Conservation (phyloP, 1,140 invertebrate genomes). For the Goniozus legneri region DNA sequence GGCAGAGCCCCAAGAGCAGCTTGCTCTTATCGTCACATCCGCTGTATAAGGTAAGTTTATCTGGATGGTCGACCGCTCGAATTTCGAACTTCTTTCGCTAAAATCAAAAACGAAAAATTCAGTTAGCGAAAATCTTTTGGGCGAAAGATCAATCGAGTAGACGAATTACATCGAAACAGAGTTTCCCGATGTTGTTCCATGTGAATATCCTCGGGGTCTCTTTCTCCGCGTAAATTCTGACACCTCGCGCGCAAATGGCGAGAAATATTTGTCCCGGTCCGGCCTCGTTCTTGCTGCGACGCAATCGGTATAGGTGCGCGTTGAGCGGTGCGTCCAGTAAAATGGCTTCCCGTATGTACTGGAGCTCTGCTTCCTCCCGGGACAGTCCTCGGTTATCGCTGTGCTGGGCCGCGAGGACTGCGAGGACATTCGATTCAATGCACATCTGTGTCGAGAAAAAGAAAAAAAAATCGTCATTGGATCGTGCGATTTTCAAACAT, state of each 20-base stretch:
- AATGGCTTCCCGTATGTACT: conserved; percentile 87
- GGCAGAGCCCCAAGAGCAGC: conserved; percentile 81
- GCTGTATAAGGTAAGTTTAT: conserved; percentile 86
- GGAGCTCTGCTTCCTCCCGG: conserved; percentile 73
- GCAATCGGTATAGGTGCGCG: conserved; percentile 85
- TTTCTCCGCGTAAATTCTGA: conserved; percentile 75
- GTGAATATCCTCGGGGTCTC: conserved; percentile 72
- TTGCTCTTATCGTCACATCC: conserved; percentile 89
- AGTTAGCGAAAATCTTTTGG: background rate
- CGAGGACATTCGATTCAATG: conserved; percentile 58
- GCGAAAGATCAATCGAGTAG: background rate
- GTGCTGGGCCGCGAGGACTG: conserved; percentile 61
- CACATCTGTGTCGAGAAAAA: conserved; percentile 46
- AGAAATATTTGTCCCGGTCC: conserved; percentile 72
- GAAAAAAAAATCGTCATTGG: conserved; percentile 5
- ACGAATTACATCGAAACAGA: conserved; percentile 80
- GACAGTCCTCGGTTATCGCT: conserved; percentile 73
- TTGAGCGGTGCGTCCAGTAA: conserved; percentile 83
- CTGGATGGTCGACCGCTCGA: conserved; percentile 71
- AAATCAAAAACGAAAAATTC: conserved; percentile 27
- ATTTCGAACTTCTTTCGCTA: conserved; percentile 95
- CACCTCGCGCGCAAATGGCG: conserved; percentile 80
- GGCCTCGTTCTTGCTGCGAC: conserved; percentile 75
- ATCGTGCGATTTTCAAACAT: background rate
- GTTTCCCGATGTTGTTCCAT: conserved; percentile 90